Conservation (phyloP, 2,113 vertebrate species). For the Bettongia penicillata region DNA sequence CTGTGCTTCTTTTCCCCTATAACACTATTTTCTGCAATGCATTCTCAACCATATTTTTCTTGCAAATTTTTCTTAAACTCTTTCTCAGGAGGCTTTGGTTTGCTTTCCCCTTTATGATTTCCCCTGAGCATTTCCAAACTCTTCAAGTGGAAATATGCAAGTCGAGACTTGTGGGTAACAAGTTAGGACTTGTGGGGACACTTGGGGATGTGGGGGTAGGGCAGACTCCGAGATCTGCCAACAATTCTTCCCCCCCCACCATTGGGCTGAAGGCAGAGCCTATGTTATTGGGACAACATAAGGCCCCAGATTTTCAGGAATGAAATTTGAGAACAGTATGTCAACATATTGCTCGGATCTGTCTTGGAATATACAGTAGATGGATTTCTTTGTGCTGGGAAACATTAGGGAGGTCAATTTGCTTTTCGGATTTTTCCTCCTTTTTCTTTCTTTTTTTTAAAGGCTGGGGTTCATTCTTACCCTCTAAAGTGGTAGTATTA, state of each 20-base stretch:
- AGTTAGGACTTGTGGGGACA: slow-evolving; percentile 73
- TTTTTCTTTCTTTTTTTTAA: slow-evolving; percentile 58
- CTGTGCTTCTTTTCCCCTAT: slow-evolving; percentile 32
- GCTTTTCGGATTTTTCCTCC: slow-evolving; percentile 66
- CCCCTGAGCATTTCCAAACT: slow-evolving; percentile 75
- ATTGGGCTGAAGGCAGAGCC: slow-evolving; percentile 83
- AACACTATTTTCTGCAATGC: slow-evolving; percentile 25
- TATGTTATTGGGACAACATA: slow-evolving; percentile 83
- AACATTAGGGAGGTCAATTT: slow-evolving; percentile 81
- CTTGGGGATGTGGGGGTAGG: slow-evolving; percentile 67
- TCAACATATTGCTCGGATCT: slow-evolving; percentile 81
- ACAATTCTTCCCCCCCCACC: slow-evolving; percentile 79
- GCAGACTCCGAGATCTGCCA: slow-evolving; percentile 76
- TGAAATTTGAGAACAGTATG: slow-evolving; percentile 84
- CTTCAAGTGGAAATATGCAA: slow-evolving; percentile 79
- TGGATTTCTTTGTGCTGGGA: slow-evolving; percentile 84
- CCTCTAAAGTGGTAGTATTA: slow-evolving; percentile 83
- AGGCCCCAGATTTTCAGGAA: slow-evolving; percentile 86
- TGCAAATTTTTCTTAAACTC: slow-evolving; percentile 7
- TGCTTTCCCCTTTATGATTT: slow-evolving; percentile 69
- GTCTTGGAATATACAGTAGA: slow-evolving; percentile 80
- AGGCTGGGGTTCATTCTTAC: slow-evolving; percentile 82
- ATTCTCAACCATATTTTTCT: slow-evolving; percentile 36
- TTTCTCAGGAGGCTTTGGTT: slow-evolving; percentile 74
- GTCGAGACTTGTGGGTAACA: slow-evolving; percentile 78